Evolutionary conservation across 2,888 invertebrate genomes (phyloP).

Genomic region (Hybos culiciformis): DNA sequence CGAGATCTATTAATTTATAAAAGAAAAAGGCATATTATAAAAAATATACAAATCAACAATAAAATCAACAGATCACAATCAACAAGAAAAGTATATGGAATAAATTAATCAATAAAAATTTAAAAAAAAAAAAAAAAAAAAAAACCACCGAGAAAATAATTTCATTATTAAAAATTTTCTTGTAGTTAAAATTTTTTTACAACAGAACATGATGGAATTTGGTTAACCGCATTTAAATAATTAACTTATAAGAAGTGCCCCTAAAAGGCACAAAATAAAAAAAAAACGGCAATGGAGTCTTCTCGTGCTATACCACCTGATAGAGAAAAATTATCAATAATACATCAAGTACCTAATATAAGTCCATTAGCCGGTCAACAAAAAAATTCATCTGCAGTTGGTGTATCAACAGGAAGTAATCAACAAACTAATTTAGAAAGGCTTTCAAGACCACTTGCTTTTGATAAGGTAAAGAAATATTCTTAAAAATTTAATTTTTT

Average conservation of each 20-base stretch:
- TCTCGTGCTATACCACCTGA: conserved; percentile 30
- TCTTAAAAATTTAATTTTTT: too few species aligned
- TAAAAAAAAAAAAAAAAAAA: not conserved
- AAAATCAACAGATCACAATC: conserved; percentile 12
- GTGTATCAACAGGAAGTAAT: conserved; percentile 18
- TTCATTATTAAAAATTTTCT: conserved; percentile 9
- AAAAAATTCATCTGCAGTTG: conserved; percentile 19
- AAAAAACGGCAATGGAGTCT: conserved; percentile 29
- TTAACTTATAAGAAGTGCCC: conserved; percentile 9
- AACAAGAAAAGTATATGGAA: conserved; percentile 9
- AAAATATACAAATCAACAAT: conserved; percentile 8
- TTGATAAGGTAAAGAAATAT: conserved; percentile 51
- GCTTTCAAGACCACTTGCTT: conserved; percentile 50
- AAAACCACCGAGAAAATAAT: not conserved
- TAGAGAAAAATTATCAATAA: conserved; percentile 27
- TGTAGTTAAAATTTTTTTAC: conserved; percentile 29
- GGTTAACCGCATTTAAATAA: conserved; percentile 22
- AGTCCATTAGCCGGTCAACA: conserved; percentile 15
- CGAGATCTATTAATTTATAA: conserved; percentile 18
- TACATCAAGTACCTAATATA: conserved; percentile 20
- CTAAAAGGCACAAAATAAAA: conserved; percentile 5
- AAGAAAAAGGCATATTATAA: conserved; percentile 12
- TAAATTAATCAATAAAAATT: not conserved
- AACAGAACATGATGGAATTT: conserved; percentile 33
- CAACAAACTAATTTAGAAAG: conserved; percentile 30